Evolutionary conservation across 2,888 invertebrate genomes (phyloP).

Genomic region (Dryobota labecula): DNA sequence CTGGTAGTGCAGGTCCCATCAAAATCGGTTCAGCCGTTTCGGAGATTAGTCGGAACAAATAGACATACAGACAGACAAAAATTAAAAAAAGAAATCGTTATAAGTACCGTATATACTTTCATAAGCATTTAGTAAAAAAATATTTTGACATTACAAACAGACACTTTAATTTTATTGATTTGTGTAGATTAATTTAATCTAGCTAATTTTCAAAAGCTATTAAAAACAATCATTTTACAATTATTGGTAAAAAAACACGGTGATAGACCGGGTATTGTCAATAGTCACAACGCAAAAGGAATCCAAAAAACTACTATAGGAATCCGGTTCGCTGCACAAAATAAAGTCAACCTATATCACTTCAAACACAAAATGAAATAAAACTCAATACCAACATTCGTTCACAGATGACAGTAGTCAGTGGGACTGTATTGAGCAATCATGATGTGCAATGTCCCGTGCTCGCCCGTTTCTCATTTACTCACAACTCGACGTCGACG

Average conservation of each 20-base stretch:
- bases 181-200: no score
- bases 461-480: constrained; percentile 46
- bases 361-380: constrained; percentile 31
- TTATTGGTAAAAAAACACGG: not conserved
- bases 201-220: not conserved
- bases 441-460: constrained; percentile 25
- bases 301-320: no score
- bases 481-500: constrained; percentile 13
- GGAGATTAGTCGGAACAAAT: no score
- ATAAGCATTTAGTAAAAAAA: no score
- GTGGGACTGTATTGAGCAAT: constrained; percentile 39
- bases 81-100: no score
- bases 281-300: not conserved
- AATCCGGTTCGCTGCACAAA: not conserved
- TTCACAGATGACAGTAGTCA: constrained; percentile 20
- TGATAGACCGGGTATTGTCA: not conserved
- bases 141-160: no score
- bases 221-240: not conserved
- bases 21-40: no score
- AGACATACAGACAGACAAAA: no score
- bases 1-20: no score
- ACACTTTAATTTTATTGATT: no score
- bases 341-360: not conserved
- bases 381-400: constrained; percentile 11
- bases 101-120: no score